Conservation (phyloP, 2,113 vertebrate genomes). For the Onychostoma macrolepis region DNA sequence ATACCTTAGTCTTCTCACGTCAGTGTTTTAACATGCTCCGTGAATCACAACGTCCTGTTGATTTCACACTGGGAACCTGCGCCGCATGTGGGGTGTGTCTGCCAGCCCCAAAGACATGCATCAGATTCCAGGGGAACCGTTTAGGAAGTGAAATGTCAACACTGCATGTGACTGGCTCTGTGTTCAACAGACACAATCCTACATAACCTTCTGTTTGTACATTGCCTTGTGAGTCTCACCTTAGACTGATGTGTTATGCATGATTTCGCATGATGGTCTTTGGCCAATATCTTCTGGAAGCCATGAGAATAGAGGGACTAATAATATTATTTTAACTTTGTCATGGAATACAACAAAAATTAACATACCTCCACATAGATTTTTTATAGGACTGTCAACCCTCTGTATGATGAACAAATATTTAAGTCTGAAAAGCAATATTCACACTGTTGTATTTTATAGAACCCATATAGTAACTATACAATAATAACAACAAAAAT, state of each 20-base stretch:
- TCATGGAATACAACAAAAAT: background rate
- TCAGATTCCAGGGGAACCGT: conserved; percentile 13
- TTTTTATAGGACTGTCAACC: background rate
- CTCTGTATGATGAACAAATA: background rate
- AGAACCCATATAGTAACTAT: background rate
- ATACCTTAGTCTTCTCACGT: background rate
- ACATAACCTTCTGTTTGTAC: conserved; percentile 36
- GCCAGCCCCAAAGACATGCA: conserved; percentile 52
- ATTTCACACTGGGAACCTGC: conserved; percentile 53
- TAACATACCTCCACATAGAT: background rate
- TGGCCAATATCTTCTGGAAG: background rate
- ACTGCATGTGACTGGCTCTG: background rate
- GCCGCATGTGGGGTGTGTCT: conserved; percentile 38
- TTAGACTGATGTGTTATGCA: conserved; percentile 48
- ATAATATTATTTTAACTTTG: background rate
- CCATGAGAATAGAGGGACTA: background rate
- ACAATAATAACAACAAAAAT: background rate
- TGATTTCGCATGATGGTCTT: conserved; percentile 28
- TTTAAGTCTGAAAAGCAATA: background rate
- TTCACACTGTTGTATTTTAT: background rate
- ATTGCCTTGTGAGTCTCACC: conserved; percentile 45
- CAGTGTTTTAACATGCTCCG: conserved; percentile 25
- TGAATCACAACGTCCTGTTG: conserved; percentile 35
- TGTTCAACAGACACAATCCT: conserved; percentile 16
- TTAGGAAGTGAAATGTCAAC: conserved; percentile 47